phyloP scores from a whole-genome alignment of 2,888 invertebrate genomes.

The Globia sparganii region DNA sequence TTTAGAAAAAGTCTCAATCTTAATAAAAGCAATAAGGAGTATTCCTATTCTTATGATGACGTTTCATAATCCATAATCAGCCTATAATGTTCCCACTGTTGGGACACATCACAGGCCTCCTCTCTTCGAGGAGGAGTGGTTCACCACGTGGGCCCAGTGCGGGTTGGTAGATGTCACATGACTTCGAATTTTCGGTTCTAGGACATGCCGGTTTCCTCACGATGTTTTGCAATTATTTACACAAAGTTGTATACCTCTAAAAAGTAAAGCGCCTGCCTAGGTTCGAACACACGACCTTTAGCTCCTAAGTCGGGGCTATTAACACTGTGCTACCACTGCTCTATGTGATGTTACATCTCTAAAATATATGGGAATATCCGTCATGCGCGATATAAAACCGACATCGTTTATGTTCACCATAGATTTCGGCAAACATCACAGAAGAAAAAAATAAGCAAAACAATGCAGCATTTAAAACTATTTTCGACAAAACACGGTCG shows the following conservation, averaged over 20 bases:
- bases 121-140: not conserved
- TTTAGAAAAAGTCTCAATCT: not conserved
- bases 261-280: too few species aligned
- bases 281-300: not conserved
- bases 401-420: constrained; percentile 31
- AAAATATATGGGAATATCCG: constrained; percentile 25
- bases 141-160: not conserved
- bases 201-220: not conserved
- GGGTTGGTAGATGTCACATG: not conserved
- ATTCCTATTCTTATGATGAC: not conserved
- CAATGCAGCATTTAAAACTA: constrained; percentile 54
- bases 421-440: constrained; percentile 61
- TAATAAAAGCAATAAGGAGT: not conserved
- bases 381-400: constrained; percentile 14
- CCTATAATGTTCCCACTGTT: not conserved
- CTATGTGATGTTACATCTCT: not conserved
- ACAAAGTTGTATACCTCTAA: too few species aligned
- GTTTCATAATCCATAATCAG: not conserved
- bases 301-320: not conserved
- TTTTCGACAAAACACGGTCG: constrained; percentile 62
- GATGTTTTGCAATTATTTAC: not conserved
- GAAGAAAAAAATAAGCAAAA: constrained; percentile 54
- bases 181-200: not conserved
- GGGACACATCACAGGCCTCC: not conserved
- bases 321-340: not conserved